Conservation (phyloP, 1,140 invertebrate genomes). For the Drosophila prosaltans region DNA sequence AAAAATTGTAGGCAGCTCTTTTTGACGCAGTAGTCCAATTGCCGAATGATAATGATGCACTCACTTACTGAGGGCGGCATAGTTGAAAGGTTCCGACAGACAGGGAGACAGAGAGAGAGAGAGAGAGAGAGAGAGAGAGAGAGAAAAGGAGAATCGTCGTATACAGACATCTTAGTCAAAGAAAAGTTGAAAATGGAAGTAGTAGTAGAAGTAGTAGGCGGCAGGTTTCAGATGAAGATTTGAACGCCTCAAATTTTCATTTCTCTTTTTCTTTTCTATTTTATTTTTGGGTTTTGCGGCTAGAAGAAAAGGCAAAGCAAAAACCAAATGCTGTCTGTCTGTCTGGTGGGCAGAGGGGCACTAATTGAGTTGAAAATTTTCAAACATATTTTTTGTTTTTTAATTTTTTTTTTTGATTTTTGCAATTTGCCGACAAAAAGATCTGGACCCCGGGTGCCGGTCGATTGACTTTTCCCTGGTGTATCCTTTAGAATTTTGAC, state of each 20-base stretch:
- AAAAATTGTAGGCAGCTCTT: conserved; percentile 68
- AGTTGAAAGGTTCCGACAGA: conserved; percentile 52
- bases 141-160: conserved; percentile 35
- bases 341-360: conserved; percentile 54
- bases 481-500: conserved; percentile 63
- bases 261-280: conserved; percentile 63
- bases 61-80: conserved; percentile 72
- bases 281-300: conserved; percentile 17
- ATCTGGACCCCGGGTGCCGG: conserved; percentile 33
- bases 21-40: conserved; percentile 82
- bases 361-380: conserved; percentile 79
- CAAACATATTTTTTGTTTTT: conserved; percentile 22
- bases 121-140: conserved; percentile 15
- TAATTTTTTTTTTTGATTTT: conserved; percentile 41
- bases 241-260: conserved; percentile 74
- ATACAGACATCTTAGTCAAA: conserved; percentile 32
- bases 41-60: conserved; percentile 81
- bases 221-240: conserved; percentile 74
- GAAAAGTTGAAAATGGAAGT: conserved; percentile 9
- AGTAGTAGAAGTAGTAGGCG: conserved; percentile 38
- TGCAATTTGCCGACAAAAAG: conserved; percentile 57
- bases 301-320: conserved; percentile 12
- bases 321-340: conserved; percentile 21
- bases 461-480: conserved; percentile 57
- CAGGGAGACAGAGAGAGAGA: not conserved